Base-by-base conservation (phyloP, 2,113 vertebrate species). In the Antechinus stuartii region DNA sequence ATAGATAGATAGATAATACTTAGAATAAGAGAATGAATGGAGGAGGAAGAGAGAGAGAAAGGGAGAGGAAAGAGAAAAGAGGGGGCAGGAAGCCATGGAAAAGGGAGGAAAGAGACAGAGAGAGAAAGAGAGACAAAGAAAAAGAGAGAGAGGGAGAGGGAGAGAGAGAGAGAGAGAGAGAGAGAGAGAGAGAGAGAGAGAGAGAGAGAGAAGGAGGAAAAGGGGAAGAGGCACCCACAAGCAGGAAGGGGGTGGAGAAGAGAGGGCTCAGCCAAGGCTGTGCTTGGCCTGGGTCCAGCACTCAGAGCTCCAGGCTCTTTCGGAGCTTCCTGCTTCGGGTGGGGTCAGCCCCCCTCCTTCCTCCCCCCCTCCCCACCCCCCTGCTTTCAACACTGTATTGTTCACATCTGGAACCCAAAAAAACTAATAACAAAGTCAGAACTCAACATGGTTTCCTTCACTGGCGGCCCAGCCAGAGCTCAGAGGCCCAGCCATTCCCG, bases 351-450 rank as follows among this genome's bases (percentile, higher is more conserved):
- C 94, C 0, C 90, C 76, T 84, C 90, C 95, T 94, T 95, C 52
- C 92, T 95, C 52, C 76, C 47, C 47, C 90, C 89, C 91, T 94
- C 1, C 0, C 95, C 93, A 92, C 49, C 24, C 93, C 61, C 68
- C 68, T 96, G 91, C 94, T 98, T 94, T 97, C 2, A 0, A 91
- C 61, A 93, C 92, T 91, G 94, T 91, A 96, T 93, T 96, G 84
- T 97, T 96, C 95, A 98, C 97, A 98, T 98, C 98, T 98, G 97
- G 97, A 98, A 95, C 90, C 54, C n/a, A 92, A 95, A 92, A 93
- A 95, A 89, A 94, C 68, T 76, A 76, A 76, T 76, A 76, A 76
- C 68, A n/a, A 76, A 76, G 68, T 76, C 68, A 76, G 68, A 76
- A 76, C 68, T 76, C 68, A 76, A 76, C 68, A 76, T 76, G 68